These are phyloP conservation scores for Hypanus sabinus DNA, from an alignment of 2,113 vertebrate genomes.

Conservation along the genomic window DNA sequence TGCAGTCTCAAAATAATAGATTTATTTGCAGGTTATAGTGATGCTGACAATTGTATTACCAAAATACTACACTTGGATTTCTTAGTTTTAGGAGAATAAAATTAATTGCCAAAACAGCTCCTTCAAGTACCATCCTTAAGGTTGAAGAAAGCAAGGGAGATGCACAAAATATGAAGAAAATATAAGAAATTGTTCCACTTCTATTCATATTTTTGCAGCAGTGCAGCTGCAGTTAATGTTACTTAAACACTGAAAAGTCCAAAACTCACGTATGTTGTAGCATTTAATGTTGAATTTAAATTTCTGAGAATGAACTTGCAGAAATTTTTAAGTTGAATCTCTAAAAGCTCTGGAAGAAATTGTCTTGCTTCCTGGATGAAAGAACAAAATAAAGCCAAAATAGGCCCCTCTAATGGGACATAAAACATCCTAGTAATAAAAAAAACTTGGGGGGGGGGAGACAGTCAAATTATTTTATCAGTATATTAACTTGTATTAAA, in stretches of 20 bases:
- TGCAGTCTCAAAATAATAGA: neutral
- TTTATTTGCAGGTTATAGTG: neutral
- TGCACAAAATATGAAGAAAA: too few species aligned
- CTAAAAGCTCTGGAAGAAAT: neutral
- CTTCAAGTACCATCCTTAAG: too few species aligned
- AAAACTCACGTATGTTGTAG: neutral
- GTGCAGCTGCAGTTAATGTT: neutral
- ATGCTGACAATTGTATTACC: neutral
- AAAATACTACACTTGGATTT: neutral
- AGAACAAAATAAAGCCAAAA: neutral
- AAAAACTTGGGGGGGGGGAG: too few species aligned
- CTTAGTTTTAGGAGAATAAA: neutral
- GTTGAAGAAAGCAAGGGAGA: too few species aligned
- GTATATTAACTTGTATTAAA: too few species aligned
- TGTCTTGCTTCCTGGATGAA: neutral
- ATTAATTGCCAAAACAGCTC: too few species aligned
- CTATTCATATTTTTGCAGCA: neutral
- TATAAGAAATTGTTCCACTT: neutral
- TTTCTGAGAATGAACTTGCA: neutral
- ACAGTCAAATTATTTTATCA: too few species aligned
- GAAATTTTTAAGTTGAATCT: neutral
- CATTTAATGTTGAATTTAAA: neutral
- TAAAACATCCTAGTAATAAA: neutral
- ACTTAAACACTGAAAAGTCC: neutral
- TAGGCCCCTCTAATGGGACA: neutral